A percentile compares a stretch with the other conserved stretches of the same genome.
These are phyloP conservation scores for Caenorhabditis latens DNA, from an alignment of 1,140 invertebrate species.

Conservation along the genomic window DNA sequence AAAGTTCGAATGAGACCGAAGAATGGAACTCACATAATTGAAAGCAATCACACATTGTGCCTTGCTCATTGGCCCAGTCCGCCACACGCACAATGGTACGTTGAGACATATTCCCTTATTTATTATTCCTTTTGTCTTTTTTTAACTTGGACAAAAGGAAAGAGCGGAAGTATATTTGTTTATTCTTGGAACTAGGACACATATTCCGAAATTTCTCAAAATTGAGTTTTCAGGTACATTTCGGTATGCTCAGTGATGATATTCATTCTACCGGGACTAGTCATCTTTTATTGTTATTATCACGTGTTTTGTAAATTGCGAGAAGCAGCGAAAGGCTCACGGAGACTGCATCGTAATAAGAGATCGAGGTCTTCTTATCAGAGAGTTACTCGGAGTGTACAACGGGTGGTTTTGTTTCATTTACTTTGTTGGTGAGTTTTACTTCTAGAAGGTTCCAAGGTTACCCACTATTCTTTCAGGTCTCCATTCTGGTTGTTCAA, in stretches of 20 bases:
- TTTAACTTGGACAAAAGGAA: background rate
- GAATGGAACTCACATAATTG: conserved; percentile 38
- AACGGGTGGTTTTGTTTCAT: conserved; percentile 77
- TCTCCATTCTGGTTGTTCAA: conserved; percentile 78
- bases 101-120: conserved; percentile 45
- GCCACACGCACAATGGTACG: conserved; percentile 72
- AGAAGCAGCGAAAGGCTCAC: conserved; percentile 71
- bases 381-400: conserved; percentile 75
- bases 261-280: conserved; percentile 72
- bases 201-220: background rate
- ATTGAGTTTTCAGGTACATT: conserved; percentile 73
- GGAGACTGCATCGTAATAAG: conserved; percentile 55
- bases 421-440: conserved; percentile 74
- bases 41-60: conserved; percentile 70
- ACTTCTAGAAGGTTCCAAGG: background rate
- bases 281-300: conserved; percentile 77
- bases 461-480: conserved; percentile 60
- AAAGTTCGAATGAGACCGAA: conserved; percentile 41
- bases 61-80: conserved; percentile 76
- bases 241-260: conserved; percentile 75
- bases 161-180: too few species aligned
- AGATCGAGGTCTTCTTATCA: conserved; percentile 74
- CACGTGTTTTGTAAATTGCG: conserved; percentile 76
- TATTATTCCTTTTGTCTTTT: conserved; percentile 29
- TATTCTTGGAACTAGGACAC: background rate